Evolutionary conservation across 2,113 vertebrate genomes (phyloP).

Genomic region (Ursus arctos): DNA sequence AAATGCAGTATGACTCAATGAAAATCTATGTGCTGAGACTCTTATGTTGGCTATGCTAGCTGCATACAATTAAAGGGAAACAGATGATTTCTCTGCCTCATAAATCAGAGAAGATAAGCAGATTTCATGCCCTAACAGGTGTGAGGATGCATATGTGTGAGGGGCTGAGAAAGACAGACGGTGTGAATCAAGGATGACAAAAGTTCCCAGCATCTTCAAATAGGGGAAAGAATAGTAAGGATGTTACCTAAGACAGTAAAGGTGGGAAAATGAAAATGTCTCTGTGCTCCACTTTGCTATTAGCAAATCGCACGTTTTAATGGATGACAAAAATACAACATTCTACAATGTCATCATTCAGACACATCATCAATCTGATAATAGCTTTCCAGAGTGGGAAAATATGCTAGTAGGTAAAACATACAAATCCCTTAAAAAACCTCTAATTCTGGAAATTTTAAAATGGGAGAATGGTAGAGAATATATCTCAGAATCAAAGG

Average conservation of each 20-base stretch:
- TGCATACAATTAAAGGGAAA: background rate
- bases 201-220: background rate
- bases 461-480: background rate
- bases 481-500: slow-evolving; percentile 42
- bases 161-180: background rate
- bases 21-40: background rate
- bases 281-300: slow-evolving; percentile 14
- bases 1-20: background rate
- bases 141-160: background rate
- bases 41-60: background rate
- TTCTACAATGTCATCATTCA: background rate
- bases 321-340: background rate
- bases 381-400: background rate
- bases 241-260: background rate
- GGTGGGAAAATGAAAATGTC: background rate
- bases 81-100: background rate
- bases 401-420: background rate
- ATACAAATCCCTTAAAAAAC: background rate
- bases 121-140: background rate
- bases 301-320: background rate
- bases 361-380: background rate
- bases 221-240: background rate
- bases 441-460: background rate
- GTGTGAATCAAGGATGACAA: background rate
- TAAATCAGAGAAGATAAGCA: background rate